These are phyloP conservation scores for Odontamblyopus lacepedii DNA, from an alignment of 2,797 vertebrate genomes.

Conservation along the genomic window DNA sequence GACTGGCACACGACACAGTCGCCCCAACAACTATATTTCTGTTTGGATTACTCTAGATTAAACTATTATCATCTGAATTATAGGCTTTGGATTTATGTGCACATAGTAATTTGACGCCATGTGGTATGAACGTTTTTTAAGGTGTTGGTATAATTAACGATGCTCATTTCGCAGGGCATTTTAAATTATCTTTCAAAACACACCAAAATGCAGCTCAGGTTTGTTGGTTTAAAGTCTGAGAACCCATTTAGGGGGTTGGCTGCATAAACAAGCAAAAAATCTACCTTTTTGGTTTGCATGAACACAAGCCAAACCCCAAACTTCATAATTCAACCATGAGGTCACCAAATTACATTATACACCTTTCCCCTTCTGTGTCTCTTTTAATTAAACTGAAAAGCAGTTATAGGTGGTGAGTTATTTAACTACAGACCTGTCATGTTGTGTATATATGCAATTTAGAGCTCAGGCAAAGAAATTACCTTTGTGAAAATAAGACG, in stretches of 20 bases:
- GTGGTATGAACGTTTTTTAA: constrained; percentile 18
- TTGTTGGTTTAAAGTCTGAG: constrained; percentile 82
- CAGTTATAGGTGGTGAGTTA: constrained; percentile 87
- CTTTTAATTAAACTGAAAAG: constrained; percentile 87
- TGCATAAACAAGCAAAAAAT: constrained; percentile 85
- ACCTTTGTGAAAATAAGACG: constrained; percentile 67
- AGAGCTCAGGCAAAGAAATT: constrained; percentile 78
- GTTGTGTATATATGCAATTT: constrained; percentile 85
- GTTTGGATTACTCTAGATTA: constrained; percentile 26
- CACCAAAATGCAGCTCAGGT: constrained; percentile 78
- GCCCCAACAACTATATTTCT: constrained; percentile 27
- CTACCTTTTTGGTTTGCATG: constrained; percentile 82
- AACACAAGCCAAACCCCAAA: constrained; percentile 84
- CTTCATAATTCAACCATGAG: constrained; percentile 90
- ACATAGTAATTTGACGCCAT: neutral
- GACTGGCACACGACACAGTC: constrained; percentile 28
- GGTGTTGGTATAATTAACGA: constrained; percentile 55
- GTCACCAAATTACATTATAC: constrained; percentile 91
- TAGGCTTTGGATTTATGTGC: neutral
- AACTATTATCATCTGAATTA: neutral
- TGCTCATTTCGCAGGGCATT: constrained; percentile 67
- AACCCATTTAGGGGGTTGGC: constrained; percentile 83
- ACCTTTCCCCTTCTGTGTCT: constrained; percentile 89
- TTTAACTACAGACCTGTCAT: constrained; percentile 85
- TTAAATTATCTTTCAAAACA: constrained; percentile 73